phyloP scores from a whole-genome alignment of 2,113 vertebrate genomes.

The Sebastes schlegelii region DNA sequence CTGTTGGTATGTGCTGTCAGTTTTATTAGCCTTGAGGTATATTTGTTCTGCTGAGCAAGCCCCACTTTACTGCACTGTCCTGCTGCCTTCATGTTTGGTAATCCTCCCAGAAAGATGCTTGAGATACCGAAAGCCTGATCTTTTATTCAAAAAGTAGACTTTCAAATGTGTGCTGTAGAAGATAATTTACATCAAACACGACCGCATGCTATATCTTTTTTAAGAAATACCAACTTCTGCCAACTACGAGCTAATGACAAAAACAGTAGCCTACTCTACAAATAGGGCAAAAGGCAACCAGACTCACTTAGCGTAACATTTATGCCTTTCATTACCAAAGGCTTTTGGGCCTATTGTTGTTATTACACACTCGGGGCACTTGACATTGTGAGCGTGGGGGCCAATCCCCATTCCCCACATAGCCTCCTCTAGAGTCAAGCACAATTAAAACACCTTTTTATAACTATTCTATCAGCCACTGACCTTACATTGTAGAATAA shows the following conservation, averaged over 20 bases:
- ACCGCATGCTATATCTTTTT: not conserved
- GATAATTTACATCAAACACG: not conserved
- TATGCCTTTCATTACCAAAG: not conserved
- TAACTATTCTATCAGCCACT: not conserved
- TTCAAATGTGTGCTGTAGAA: not conserved
- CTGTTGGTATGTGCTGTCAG: no score
- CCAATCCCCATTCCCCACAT: no score
- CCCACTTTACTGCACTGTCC: no score
- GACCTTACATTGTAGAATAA: not conserved
- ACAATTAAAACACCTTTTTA: not conserved
- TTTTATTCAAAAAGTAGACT: not conserved
- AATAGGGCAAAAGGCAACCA: no score
- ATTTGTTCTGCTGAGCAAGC: no score
- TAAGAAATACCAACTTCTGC: not conserved
- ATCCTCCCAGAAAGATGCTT: no score
- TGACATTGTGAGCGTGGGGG: not conserved
- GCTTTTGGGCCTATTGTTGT: not conserved
- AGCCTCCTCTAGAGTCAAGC: not conserved
- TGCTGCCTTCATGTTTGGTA: no score
- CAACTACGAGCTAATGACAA: no score
- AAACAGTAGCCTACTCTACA: no score
- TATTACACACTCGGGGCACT: not conserved
- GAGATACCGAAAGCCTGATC: no score
- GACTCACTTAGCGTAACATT: not conserved
- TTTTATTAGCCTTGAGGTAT: no score